Evolutionary conservation across 2,113 vertebrate species (phyloP).

Genomic region (Dipodomys spectabilis): DNA sequence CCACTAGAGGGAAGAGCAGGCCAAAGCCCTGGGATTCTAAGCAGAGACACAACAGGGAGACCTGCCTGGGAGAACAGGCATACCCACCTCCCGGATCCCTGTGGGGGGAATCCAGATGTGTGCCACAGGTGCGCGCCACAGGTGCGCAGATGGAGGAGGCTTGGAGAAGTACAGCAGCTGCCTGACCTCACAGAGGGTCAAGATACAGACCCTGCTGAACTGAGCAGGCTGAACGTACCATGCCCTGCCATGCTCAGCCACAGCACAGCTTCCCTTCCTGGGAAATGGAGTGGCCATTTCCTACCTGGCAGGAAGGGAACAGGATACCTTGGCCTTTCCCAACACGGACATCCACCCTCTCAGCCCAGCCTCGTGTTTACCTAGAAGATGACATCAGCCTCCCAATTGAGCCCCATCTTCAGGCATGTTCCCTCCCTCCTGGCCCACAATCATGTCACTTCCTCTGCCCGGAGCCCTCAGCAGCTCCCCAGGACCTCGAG

Average conservation of each 20-base stretch:
- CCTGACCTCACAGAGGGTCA: neutral
- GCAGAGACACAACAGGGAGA: no score
- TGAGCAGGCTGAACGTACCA: no score
- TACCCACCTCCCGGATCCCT: neutral
- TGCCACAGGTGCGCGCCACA: neutral
- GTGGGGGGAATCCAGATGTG: no score
- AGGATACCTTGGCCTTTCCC: neutral
- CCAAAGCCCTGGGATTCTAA: conserved; percentile 9
- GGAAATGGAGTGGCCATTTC: neutral
- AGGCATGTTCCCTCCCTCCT: neutral
- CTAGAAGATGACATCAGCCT: neutral
- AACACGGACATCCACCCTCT: neutral
- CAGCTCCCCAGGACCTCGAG: neutral
- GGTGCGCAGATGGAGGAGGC: neutral
- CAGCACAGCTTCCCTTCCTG: neutral
- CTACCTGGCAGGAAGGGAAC: neutral
- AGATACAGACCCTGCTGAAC: neutral
- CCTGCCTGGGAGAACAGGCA: no score
- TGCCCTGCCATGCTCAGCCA: no score
- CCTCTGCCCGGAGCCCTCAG: neutral
- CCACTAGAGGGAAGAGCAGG: neutral
- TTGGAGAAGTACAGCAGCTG: neutral
- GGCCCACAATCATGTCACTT: neutral
- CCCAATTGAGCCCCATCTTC: neutral
- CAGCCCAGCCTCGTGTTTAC: neutral